Base-by-base conservation (phyloP, 1,140 invertebrate species). In the Drosophila kepulauana region DNA sequence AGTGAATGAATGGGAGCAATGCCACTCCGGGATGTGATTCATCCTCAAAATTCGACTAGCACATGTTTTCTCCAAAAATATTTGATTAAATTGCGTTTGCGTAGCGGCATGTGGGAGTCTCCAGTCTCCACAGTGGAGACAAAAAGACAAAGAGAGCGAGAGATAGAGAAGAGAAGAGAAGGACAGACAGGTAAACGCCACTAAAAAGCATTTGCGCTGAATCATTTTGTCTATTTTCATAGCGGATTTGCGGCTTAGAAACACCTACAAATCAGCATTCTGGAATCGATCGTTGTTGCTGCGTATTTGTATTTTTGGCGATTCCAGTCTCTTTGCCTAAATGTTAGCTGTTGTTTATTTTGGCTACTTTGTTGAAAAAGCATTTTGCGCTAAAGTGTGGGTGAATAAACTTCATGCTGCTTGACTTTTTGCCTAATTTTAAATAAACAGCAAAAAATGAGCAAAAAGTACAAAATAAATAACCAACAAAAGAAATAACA, bases 361-460 rank as follows among this genome's bases (percentile, higher is more conserved):
- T 78, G 68, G 38, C 45, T 85, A 66, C 69, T 79, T 67, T 70
- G 67, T 51, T 69, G 67, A 57, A 33, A 58, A 28, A 62, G 10
- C 43, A 48, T 35, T 82, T 73, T 67, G 49, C 68, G 49, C 58
- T 13, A 38, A 56, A 80, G 81, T 82, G 84, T 87, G 84, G 82
- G 80, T 87, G 84, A 87, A 87, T 84, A 87, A 87, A 88, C 84
- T 88, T 86, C 71, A 82, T 57, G 82, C 54, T 71, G 76, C 15
- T 78, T 75, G 68, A 82, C 41, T 59, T 51, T 68, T 43, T 68
- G 51, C 41, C 16, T 71, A 59, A 68, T 78, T 72, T 43, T 41
- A 20, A 81, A 67, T 11, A 25, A 74, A 46, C 43, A 52, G 41
- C 30, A 62, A 25, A 33, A 58, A 64, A 25, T 25, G 7, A 38